Base-by-base conservation (phyloP, 2,113 vertebrate genomes). In the Reinhardtius hippoglossoides region DNA sequence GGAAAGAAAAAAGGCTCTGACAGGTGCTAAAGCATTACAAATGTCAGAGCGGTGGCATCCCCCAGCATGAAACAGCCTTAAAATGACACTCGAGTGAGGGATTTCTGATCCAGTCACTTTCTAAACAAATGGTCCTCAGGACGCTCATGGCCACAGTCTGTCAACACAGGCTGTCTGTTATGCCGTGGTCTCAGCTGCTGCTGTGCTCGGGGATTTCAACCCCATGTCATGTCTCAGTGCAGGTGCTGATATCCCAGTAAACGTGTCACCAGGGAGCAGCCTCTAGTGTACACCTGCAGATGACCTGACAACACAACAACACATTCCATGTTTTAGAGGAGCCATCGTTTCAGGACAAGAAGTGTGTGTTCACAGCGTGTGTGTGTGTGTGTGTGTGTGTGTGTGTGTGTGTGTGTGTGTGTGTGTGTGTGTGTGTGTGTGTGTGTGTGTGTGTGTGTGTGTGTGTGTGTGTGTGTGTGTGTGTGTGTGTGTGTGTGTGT, bases 161-260 rank as follows among this genome's bases (percentile, higher is more conserved):
- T 86, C 89, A 86, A 58, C 64, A 4, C 71, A 69, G 64, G 27
- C 57, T 76, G 69, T 74, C 74, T 84, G 74, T 66, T 67, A 37
- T 57, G 60, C 31, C 27, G 27, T 35, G 72, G 69, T 68, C 83
- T 79, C 63, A 76, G 75, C 80, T 76, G 86, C 83, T 62, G 78
- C 18, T 16, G 50, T 54, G 67, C 70, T 60, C 68, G n/a, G 65
- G 67, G 87, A 80, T 74, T 85, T 80, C 78, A 85, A 70, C 71
- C 75, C 52, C 66, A n/a, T 73, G 86, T 85, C 86, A 77, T 74
- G 48, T 82, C 71, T 72, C 71, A 18, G 85, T 44, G 74, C 81
- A 75, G 78, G 83, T 83, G 76, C 84, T 82, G 86, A 76, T 84
- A 84, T 80, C 64, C 81, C 80, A 74, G 68, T 79, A 81, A 78